phyloP scores from a whole-genome alignment of 2,888 invertebrate species.

The Ephialtes manifestator region DNA sequence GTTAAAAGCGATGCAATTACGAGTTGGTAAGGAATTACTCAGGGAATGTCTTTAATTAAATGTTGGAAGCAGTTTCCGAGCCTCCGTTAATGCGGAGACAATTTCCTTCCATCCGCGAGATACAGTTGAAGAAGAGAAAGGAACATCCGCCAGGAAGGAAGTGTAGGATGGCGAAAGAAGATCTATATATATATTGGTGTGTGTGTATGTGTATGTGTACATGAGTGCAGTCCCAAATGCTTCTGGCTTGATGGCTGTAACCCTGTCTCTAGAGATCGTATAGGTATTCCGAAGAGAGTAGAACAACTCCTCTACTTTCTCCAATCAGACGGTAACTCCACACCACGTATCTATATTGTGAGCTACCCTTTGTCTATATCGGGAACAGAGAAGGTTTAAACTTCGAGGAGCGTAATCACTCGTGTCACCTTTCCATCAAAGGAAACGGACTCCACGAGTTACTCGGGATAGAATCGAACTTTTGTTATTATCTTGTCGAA shows the following conservation, averaged over 20 bases:
- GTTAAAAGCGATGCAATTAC: conserved; percentile 85
- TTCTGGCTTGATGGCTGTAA: conserved; percentile 38
- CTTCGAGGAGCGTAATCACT: conserved; percentile 80
- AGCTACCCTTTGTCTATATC: conserved; percentile 34
- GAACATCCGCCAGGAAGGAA: conserved; percentile 75
- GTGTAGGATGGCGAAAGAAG: not conserved
- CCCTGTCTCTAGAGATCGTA: conserved; percentile 33
- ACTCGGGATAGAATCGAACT: conserved; percentile 62
- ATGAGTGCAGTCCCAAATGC: not conserved
- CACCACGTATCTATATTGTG: conserved; percentile 2
- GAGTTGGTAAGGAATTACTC: conserved; percentile 81
- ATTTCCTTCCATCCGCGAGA: conserved; percentile 83
- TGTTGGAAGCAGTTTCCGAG: conserved; percentile 84
- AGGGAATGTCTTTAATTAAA: conserved; percentile 85
- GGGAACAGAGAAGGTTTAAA: conserved; percentile 80
- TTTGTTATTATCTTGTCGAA: conserved; percentile 60
- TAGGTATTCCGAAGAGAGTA: conserved; percentile 33
- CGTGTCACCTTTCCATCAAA: conserved; percentile 81
- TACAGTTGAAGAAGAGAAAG: conserved; percentile 75
- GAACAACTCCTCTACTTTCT: conserved; percentile 27
- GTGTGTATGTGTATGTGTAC: not conserved
- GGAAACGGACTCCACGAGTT: conserved; percentile 76
- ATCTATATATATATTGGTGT: not conserved
- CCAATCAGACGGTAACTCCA: conserved; percentile 16
- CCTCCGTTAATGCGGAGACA: conserved; percentile 85